phyloP scores from a whole-genome alignment of 2,797 vertebrate species.

The Takifugu ocellatus region DNA sequence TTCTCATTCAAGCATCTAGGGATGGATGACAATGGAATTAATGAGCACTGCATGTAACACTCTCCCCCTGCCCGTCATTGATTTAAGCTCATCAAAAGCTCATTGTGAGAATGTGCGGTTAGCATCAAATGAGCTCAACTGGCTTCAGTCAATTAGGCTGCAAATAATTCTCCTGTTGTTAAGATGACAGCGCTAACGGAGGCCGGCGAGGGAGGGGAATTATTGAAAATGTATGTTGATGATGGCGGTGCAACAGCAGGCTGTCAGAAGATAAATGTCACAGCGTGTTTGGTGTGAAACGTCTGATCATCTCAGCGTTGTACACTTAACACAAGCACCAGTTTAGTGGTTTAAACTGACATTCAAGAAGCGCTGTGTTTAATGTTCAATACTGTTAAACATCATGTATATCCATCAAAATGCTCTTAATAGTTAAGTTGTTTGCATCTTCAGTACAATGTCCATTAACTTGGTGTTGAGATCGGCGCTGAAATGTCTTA shows the following conservation, averaged over 20 bases:
- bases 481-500: too few species aligned
- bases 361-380: too few species aligned
- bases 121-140: conserved; percentile 63
- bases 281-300: conserved; percentile 8
- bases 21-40: conserved; percentile 63
- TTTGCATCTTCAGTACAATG: too few species aligned
- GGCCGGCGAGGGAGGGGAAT: conserved; percentile 37
- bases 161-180: conserved; percentile 53
- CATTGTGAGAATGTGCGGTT: conserved; percentile 63
- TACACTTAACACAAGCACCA: too few species aligned
- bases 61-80: conserved; percentile 46
- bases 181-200: conserved; percentile 53
- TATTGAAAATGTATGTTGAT: conserved; percentile 53
- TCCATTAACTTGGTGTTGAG: too few species aligned
- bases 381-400: too few species aligned
- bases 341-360: too few species aligned
- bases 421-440: too few species aligned
- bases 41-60: conserved; percentile 51
- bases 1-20: conserved; percentile 39
- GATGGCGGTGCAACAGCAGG: conserved; percentile 34
- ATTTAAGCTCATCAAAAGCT: conserved; percentile 69
- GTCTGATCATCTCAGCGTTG: too few species aligned
- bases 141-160: conserved; percentile 64
- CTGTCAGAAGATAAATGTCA: conserved; percentile 36
- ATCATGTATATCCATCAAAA: too few species aligned